Conservation (phyloP, 2,797 vertebrate species). For the Eutrigla gurnardus region DNA sequence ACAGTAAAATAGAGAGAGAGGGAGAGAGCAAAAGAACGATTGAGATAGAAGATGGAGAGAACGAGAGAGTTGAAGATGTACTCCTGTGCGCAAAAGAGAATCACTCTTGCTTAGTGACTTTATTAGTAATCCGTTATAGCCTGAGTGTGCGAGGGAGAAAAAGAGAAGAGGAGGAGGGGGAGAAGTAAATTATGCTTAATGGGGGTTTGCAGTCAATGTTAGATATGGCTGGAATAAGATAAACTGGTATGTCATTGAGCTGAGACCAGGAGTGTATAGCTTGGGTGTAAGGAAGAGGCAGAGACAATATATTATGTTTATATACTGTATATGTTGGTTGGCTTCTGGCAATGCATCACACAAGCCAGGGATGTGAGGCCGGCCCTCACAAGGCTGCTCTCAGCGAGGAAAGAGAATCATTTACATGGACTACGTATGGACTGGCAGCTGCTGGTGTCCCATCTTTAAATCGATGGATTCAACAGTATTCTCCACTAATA, state of each 20-base stretch:
- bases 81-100: constrained; percentile 34
- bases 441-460: constrained; percentile 11
- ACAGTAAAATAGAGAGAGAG: neutral
- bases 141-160: constrained; percentile 3
- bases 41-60: constrained; percentile 7
- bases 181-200: constrained; percentile 51
- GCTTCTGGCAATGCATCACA: constrained; percentile 20
- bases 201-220: constrained; percentile 41
- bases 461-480: constrained; percentile 1
- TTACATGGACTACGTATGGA: constrained; percentile 15
- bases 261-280: neutral
- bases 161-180: constrained; percentile 5
- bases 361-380: neutral
- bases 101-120: constrained; percentile 59
- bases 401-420: constrained; percentile 3
- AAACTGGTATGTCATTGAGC: constrained; percentile 23
- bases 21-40: constrained; percentile 12
- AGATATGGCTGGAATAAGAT: constrained; percentile 43
- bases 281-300: neutral
- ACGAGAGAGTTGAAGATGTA: constrained; percentile 11
- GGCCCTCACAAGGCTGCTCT: constrained; percentile 1
- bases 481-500: neutral
- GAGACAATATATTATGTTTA: constrained; percentile 25
- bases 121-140: constrained; percentile 62
- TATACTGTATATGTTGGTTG: constrained; percentile 5